Percentiles rank a stretch among this genome's conserved stretches.
phyloP scores from a whole-genome alignment of 2,888 invertebrate species.

The Spodoptera littoralis region DNA sequence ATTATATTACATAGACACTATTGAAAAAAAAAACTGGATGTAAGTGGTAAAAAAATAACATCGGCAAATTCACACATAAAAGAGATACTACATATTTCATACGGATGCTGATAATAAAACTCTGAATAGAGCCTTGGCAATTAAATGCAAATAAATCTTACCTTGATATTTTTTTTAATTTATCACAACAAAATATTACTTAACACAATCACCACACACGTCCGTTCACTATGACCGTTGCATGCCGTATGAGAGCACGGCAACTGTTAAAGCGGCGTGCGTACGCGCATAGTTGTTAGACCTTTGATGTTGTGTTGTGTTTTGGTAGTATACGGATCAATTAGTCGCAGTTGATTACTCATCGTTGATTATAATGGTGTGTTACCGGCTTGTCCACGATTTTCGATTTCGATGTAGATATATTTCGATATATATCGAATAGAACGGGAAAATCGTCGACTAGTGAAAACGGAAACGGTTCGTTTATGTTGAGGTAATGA shows the following conservation, averaged over 20 bases:
- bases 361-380: not conserved
- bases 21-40: no score
- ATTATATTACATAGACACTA: no score
- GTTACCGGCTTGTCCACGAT: slow-evolving; percentile 1
- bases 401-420: not conserved
- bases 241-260: slow-evolving; percentile 37
- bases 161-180: slow-evolving; percentile 49
- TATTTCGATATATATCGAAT: no score
- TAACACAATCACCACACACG: slow-evolving; percentile 47
- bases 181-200: slow-evolving; percentile 29
- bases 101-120: not conserved
- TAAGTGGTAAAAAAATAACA: no score
- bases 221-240: slow-evolving; percentile 43
- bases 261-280: slow-evolving; percentile 31
- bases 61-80: no score
- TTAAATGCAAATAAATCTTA: slow-evolving; percentile 38
- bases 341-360: slow-evolving; percentile 16
- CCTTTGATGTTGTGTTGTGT: slow-evolving; percentile 5
- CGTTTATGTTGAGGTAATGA: no score
- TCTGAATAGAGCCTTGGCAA: slow-evolving; percentile 21
- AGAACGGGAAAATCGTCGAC: no score
- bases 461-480: no score
- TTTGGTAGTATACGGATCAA: no score
- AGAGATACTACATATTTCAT: not conserved
- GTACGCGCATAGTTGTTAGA: slow-evolving; percentile 26